Percentiles rank a stretch among this genome's conserved stretches.
phyloP scores from a whole-genome alignment of 2,113 vertebrate genomes.

The Pyrgilauda ruficollis region DNA sequence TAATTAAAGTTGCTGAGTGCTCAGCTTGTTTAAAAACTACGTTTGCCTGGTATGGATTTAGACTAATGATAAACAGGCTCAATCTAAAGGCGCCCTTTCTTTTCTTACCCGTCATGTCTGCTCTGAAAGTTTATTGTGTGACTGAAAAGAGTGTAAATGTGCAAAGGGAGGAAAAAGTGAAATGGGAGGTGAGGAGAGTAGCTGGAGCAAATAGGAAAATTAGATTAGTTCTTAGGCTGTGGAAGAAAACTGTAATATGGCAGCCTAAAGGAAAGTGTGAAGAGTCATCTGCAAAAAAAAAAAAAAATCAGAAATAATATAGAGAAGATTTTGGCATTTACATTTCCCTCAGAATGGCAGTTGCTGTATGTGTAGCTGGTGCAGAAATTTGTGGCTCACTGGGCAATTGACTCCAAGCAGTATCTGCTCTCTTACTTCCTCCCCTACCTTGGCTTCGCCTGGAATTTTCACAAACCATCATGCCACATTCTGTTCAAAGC shows the following conservation, averaged over 20 bases:
- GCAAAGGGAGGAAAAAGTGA: neutral
- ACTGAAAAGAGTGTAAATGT: neutral
- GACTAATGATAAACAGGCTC: neutral
- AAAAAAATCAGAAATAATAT: neutral
- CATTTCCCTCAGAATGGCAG: neutral
- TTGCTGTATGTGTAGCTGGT: neutral
- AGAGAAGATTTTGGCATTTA: neutral
- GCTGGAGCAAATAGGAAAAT: neutral
- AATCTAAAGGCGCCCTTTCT: neutral
- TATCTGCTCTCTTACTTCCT: neutral
- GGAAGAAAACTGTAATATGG: neutral
- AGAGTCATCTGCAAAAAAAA: neutral
- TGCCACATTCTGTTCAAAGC: neutral
- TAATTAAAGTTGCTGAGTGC: neutral
- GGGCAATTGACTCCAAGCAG: neutral
- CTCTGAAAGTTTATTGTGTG: neutral
- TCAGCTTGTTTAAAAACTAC: neutral
- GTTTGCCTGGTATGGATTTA: neutral
- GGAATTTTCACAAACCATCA: neutral
- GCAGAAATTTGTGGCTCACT: neutral
- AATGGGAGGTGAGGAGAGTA: neutral
- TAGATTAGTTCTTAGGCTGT: neutral
- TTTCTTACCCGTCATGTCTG: neutral
- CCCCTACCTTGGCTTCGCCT: neutral
- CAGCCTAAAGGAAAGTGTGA: neutral